Conservation (phyloP, 2,113 vertebrate genomes). For the Microcebus lehilahytsara region DNA sequence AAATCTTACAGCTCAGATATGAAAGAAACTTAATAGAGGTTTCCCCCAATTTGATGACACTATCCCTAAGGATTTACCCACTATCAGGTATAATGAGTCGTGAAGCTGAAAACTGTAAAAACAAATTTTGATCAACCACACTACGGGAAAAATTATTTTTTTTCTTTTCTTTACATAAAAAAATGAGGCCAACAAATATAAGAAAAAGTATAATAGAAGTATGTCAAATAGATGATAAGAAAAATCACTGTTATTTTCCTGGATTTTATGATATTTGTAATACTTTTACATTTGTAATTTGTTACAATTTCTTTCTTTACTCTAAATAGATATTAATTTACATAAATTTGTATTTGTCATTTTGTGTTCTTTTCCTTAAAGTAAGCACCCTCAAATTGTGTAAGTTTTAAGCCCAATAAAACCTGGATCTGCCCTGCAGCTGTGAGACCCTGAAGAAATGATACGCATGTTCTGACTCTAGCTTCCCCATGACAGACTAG, state of each 20-base stretch:
- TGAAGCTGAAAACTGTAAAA: conserved; percentile 33
- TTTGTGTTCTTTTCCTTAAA: background rate
- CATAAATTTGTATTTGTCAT: background rate
- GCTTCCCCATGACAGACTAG: background rate
- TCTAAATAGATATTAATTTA: background rate
- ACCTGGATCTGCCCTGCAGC: background rate
- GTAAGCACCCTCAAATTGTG: background rate
- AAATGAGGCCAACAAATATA: background rate
- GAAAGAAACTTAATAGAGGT: background rate
- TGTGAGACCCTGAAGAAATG: background rate
- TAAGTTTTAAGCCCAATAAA: background rate
- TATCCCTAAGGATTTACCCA: background rate
- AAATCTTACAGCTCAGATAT: background rate
- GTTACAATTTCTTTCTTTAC: background rate
- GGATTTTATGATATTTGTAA: background rate
- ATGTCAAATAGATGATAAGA: background rate
- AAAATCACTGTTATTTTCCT: background rate
- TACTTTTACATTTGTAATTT: conserved; percentile 8
- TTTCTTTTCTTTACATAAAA: conserved; percentile 38
- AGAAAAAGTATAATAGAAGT: background rate
- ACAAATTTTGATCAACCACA: conserved; percentile 28
- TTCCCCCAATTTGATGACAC: background rate
- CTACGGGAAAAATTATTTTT: conserved; percentile 1
- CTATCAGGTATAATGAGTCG: background rate
- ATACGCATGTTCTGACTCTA: background rate